Conservation (phyloP, 2,113 vertebrate genomes). For the Mustela lutreola region DNA sequence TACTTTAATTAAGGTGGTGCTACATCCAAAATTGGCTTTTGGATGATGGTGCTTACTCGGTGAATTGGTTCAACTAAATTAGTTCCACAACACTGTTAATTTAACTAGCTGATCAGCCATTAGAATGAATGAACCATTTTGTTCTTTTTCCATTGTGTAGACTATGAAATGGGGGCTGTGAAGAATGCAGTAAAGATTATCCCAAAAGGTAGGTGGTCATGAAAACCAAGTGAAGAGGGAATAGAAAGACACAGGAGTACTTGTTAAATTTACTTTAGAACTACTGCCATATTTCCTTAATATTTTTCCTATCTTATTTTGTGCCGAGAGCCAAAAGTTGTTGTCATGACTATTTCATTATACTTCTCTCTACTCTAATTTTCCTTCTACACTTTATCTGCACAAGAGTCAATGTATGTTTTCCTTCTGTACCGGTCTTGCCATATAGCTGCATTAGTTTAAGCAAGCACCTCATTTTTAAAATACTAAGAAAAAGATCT, state of each 20-base stretch:
- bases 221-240: not conserved
- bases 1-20: not conserved
- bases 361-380: constrained; percentile 8
- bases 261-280: constrained; percentile 3
- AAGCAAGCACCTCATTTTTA: not conserved
- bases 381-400: not conserved
- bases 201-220: not conserved
- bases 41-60: not conserved
- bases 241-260: not conserved
- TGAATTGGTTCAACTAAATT: not conserved
- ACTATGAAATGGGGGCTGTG: not conserved
- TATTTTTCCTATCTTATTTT: constrained; percentile 28
- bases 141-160: not conserved
- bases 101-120: not conserved
- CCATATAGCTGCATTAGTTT: not conserved
- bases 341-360: constrained; percentile 44
- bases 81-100: not conserved
- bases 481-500: not conserved
- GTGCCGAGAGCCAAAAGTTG: not conserved
- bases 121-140: not conserved
- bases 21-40: not conserved
- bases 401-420: not conserved
- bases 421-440: constrained; percentile 1
- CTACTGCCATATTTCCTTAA: not conserved
- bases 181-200: constrained; percentile 10